Conservation (phyloP, 1,140 invertebrate species). For the Anastrepha obliqua region DNA sequence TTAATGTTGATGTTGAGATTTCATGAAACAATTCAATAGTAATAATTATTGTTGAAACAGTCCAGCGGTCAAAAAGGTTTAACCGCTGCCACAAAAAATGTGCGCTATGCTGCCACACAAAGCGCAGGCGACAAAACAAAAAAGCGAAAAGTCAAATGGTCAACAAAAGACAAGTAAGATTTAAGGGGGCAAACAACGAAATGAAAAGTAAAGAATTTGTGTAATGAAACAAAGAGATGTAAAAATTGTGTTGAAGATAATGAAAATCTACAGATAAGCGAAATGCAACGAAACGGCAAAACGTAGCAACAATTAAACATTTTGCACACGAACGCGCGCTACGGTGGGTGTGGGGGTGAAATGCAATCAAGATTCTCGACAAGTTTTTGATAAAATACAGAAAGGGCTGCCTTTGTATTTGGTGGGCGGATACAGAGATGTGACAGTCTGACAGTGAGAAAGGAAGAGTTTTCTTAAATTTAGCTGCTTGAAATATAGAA, state of each 20-base stretch:
- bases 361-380: neutral
- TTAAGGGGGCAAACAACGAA: neutral
- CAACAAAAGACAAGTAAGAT: neutral
- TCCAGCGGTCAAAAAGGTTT: conserved; percentile 19
- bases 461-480: too few species aligned
- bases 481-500: too few species aligned
- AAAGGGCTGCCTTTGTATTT: neutral
- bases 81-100: neutral
- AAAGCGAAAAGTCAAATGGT: neutral
- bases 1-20: conserved; percentile 56
- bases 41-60: conserved; percentile 50
- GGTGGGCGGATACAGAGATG: too few species aligned
- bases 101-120: neutral
- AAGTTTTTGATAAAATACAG: neutral
- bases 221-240: conserved; percentile 36
- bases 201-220: conserved; percentile 18
- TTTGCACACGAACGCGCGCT: neutral
- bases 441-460: too few species aligned
- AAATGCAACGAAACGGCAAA: neutral
- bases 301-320: neutral
- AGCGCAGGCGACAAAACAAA: neutral
- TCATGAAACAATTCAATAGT: conserved; percentile 52
- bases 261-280: conserved; percentile 54
- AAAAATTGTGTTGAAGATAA: conserved; percentile 47
- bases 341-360: neutral